These are phyloP conservation scores for Drosophila austrosaltans DNA, from an alignment of 2,888 invertebrate species.

Conservation along the genomic window DNA sequence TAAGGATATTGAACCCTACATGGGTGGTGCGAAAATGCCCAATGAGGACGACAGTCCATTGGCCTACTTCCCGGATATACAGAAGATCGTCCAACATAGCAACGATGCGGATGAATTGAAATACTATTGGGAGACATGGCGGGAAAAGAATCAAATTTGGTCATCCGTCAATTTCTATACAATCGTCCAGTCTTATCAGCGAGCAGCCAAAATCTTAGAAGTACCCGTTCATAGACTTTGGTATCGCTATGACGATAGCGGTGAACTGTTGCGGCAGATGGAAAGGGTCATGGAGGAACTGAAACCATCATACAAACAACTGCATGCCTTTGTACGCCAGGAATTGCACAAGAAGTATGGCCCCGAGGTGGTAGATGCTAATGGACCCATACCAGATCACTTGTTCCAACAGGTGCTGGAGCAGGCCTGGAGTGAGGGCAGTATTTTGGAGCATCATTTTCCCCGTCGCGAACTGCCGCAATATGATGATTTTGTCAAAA, in stretches of 20 bases:
- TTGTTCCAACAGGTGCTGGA: slow-evolving; percentile 85
- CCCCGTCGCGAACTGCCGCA: slow-evolving; percentile 78
- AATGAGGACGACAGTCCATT: slow-evolving; percentile 74
- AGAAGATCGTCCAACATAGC: slow-evolving; percentile 77
- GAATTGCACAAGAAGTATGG: slow-evolving; percentile 89
- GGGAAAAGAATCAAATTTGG: slow-evolving; percentile 79
- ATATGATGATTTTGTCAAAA: slow-evolving; percentile 76
- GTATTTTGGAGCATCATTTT: slow-evolving; percentile 77
- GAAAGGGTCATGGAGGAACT: slow-evolving; percentile 83
- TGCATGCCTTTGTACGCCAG: slow-evolving; percentile 91
- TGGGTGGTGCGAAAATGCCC: slow-evolving; percentile 77
- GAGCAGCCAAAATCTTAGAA: slow-evolving; percentile 77
- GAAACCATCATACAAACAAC: slow-evolving; percentile 89
- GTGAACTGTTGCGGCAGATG: slow-evolving; percentile 79
- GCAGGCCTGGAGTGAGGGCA: slow-evolving; percentile 80
- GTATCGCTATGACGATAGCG: slow-evolving; percentile 73
- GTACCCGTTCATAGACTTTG: slow-evolving; percentile 76
- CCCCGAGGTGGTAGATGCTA: slow-evolving; percentile 86
- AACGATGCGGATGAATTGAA: slow-evolving; percentile 75
- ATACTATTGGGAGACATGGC: slow-evolving; percentile 81
- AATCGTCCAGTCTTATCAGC: slow-evolving; percentile 76
- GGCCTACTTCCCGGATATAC: slow-evolving; percentile 80
- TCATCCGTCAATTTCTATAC: slow-evolving; percentile 79
- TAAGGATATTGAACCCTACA: slow-evolving; percentile 85
- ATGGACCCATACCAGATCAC: slow-evolving; percentile 91